Evolutionary conservation across 1,140 invertebrate species (phyloP).

Genomic region (Anoplolepis gracilipes): DNA sequence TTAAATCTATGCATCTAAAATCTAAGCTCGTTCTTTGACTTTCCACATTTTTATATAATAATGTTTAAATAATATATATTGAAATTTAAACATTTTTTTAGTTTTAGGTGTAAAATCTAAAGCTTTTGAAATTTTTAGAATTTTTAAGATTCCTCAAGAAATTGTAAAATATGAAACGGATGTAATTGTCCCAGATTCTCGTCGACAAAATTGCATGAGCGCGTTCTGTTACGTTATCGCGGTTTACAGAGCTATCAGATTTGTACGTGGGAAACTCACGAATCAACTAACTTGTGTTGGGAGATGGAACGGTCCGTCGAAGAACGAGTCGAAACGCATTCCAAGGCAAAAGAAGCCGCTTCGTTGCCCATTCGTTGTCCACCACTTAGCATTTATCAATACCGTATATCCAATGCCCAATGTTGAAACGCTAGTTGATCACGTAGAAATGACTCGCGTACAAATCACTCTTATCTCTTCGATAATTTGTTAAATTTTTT

Average conservation of each 20-base stretch:
- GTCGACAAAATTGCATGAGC: conserved; percentile 20
- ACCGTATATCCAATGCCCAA: conserved; percentile 39
- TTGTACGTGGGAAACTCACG: conserved; percentile 46
- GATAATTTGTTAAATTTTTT: neutral
- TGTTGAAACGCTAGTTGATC: conserved; percentile 38
- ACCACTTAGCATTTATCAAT: conserved; percentile 78
- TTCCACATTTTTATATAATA: neutral
- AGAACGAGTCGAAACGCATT: conserved; percentile 67
- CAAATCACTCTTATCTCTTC: neutral
- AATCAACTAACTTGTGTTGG: conserved; percentile 31
- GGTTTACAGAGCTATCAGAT: conserved; percentile 17
- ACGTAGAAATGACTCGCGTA: neutral
- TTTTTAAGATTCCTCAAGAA: neutral
- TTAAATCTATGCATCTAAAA: conserved; percentile 22
- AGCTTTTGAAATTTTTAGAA: neutral
- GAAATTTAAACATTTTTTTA: conserved; percentile 5
- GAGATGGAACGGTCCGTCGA: conserved; percentile 17
- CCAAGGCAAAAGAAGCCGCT: conserved; percentile 59
- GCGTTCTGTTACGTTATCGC: neutral
- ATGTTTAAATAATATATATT: neutral
- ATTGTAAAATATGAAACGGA: conserved; percentile 20
- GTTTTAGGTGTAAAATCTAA: neutral
- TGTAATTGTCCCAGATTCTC: neutral
- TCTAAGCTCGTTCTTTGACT: neutral
- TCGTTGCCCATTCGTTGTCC: conserved; percentile 56